A percentile compares a stretch with the other conserved stretches of the same genome.
Evolutionary conservation across 35 echinoderm and acorn worm species (phyloP).

Genomic region (Heliocidaris tuberculata): DNA sequence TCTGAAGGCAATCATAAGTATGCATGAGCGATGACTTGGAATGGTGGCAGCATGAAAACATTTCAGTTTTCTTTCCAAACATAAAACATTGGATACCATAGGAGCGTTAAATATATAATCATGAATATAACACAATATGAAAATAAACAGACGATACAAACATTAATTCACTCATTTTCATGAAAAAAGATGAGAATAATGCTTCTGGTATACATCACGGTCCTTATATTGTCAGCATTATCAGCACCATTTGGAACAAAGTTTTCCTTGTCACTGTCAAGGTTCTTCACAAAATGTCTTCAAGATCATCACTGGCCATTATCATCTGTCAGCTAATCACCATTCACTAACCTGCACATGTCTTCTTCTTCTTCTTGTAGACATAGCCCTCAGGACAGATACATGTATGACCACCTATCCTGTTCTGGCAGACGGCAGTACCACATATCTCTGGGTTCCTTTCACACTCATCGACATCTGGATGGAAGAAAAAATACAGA

Average conservation of each 20-base stretch:
- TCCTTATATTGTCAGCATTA: too few relatives aligned
- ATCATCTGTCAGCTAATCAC: too few relatives aligned
- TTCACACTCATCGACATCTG: conserved; percentile 76
- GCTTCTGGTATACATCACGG: too few relatives aligned
- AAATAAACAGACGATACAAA: too few relatives aligned
- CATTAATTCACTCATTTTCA: too few relatives aligned
- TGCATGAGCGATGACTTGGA: background rate
- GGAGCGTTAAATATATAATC: background rate
- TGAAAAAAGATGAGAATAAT: too few relatives aligned
- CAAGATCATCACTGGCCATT: too few relatives aligned
- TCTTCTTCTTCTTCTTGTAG: conserved; percentile 53
- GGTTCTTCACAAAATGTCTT: too few relatives aligned
- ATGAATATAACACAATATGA: background rate
- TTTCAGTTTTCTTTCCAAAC: background rate
- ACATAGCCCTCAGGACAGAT: conserved; percentile 47
- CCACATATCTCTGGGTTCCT: conserved; percentile 45
- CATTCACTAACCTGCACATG: conserved; percentile 72
- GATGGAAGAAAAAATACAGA: background rate
- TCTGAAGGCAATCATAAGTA: background rate
- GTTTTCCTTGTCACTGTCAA: too few relatives aligned
- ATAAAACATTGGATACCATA: background rate
- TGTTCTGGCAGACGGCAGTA: conserved; percentile 55
- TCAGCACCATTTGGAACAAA: too few relatives aligned
- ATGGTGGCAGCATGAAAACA: background rate
- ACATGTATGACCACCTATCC: conserved; percentile 55